Conservation (phyloP, 2,797 vertebrate genomes). For the Masticophis lateralis region DNA sequence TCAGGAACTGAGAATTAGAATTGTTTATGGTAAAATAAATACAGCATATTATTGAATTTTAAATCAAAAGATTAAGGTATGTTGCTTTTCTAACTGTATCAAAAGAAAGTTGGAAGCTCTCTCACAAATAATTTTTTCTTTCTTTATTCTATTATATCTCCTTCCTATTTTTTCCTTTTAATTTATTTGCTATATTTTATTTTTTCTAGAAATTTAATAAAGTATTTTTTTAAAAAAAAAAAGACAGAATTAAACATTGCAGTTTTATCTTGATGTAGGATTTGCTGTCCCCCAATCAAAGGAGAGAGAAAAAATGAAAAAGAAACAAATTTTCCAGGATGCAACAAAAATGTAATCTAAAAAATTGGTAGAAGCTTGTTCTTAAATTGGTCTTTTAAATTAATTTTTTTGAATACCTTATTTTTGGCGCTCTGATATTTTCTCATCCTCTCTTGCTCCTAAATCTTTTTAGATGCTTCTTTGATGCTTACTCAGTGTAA, state of each 20-base stretch:
- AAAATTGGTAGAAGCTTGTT: not conserved
- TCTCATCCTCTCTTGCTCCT: not conserved
- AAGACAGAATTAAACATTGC: not conserved
- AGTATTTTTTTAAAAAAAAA: not conserved
- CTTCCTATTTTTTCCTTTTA: not conserved
- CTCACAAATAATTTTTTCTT: not conserved
- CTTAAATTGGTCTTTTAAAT: not conserved
- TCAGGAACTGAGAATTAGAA: not conserved
- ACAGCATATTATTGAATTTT: not conserved
- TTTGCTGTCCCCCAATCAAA: not conserved
- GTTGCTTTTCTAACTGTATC: not conserved
- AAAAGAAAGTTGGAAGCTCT: not conserved
- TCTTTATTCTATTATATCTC: not conserved
- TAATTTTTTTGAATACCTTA: not conserved
- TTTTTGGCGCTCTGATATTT: not conserved
- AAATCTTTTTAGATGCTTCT: not conserved
- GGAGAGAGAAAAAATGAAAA: not conserved
- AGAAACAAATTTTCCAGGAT: not conserved
- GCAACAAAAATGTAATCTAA: not conserved
- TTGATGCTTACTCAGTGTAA: not conserved
- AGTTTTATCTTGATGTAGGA: not conserved
- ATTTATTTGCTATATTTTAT: not conserved
- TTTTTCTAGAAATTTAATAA: not conserved
- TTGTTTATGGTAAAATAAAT: not conserved
- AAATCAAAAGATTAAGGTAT: not conserved